Conservation (phyloP, 2,797 vertebrate genomes). For the Arctocebus calabarensis region DNA sequence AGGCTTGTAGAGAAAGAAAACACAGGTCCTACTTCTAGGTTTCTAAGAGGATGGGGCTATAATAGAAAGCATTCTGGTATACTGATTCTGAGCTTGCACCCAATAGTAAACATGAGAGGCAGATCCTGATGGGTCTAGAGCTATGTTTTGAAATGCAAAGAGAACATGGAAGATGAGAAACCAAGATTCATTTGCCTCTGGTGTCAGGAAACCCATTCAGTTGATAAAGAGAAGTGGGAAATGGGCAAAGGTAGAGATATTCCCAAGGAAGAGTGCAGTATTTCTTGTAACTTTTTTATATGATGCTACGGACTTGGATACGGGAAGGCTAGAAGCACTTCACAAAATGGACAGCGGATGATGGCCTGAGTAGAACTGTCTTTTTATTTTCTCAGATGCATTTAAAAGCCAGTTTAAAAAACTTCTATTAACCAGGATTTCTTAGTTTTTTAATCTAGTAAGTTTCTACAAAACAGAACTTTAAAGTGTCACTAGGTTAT, state of each 20-base stretch:
- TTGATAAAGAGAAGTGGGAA: conserved; percentile 12
- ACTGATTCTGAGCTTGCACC: neutral
- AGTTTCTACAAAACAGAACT: conserved; percentile 43
- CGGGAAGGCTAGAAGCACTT: neutral
- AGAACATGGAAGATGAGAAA: neutral
- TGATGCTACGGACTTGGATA: neutral
- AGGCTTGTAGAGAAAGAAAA: neutral
- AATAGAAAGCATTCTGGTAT: neutral
- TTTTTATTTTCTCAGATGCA: neutral
- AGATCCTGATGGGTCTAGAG: neutral
- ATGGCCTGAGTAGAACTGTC: neutral
- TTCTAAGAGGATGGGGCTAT: neutral
- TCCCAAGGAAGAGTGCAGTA: neutral
- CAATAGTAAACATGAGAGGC: neutral
- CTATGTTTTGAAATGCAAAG: conserved; percentile 30
- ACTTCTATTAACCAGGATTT: neutral
- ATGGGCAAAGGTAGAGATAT: neutral
- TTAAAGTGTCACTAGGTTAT: conserved; percentile 28
- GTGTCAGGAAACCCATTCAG: neutral
- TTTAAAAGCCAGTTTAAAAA: conserved; percentile 38
- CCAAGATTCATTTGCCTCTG: neutral
- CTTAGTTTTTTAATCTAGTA: neutral
- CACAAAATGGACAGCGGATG: neutral
- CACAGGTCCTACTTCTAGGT: neutral
- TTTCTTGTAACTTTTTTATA: neutral